Evolutionary conservation across 30 jellyfish, hydroid and myxozoan genomes (phyloP).

Genomic region (Aurelia aurita): DNA sequence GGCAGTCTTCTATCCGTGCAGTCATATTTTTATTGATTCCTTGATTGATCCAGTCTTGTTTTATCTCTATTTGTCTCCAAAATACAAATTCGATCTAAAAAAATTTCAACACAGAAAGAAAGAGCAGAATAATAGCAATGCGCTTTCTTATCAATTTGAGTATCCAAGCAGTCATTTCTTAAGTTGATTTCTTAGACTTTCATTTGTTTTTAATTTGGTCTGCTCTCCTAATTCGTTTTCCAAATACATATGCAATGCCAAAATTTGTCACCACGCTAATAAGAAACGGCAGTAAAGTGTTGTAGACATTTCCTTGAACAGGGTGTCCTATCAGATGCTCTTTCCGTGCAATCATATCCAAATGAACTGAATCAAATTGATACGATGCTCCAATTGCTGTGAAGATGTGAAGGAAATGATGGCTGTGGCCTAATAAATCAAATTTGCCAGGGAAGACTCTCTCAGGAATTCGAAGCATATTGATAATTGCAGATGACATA

Average conservation of each 20-base stretch:
- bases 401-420: slow-evolving; percentile 88
- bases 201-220: slow-evolving; percentile 1
- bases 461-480: slow-evolving; percentile 91
- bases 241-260: slow-evolving; percentile 58
- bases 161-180: neutral
- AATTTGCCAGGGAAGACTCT: slow-evolving; percentile 90
- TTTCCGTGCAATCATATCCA: slow-evolving; percentile 73
- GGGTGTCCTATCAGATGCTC: neutral
- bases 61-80: neutral
- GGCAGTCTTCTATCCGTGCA: no score
- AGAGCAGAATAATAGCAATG: no score
- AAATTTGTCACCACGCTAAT: slow-evolving; percentile 34
- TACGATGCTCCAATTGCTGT: slow-evolving; percentile 84
- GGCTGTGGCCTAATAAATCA: slow-evolving; percentile 94
- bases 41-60: no score
- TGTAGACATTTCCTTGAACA: slow-evolving; percentile 27
- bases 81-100: neutral
- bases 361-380: slow-evolving; percentile 79
- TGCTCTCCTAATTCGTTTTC: slow-evolving; percentile 28
- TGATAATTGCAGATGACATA: slow-evolving; percentile 80
- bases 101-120: no score
- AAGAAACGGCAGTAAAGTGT: slow-evolving; percentile 39
- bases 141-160: no score
- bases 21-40: no score
- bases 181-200: neutral